A percentile compares a stretch with the other conserved stretches of the same genome.
Conservation (phyloP, 2,113 vertebrate species). For the Eonycteris spelaea region DNA sequence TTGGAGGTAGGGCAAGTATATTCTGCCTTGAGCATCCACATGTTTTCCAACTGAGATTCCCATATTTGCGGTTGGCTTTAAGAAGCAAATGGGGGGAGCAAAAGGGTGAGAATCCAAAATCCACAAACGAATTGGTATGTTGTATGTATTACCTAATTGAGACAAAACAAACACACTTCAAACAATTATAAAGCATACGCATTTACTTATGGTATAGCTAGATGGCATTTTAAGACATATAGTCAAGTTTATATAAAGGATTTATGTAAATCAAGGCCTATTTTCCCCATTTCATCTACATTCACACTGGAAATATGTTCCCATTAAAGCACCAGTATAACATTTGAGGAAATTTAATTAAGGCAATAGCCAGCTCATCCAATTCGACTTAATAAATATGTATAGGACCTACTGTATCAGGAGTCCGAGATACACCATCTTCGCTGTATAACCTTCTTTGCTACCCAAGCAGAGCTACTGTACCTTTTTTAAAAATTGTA, state of each 20-base stretch:
- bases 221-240: fast-evolving
- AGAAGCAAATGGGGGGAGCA: slow-evolving; percentile 93
- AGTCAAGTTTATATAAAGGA: neutral
- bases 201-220: neutral
- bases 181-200: neutral
- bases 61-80: slow-evolving; percentile 94
- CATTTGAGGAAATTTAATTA: neutral
- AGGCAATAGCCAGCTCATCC: neutral
- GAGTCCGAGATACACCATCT: neutral
- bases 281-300: neutral
- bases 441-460: neutral
- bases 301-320: neutral
- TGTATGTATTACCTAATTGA: slow-evolving; percentile 89
- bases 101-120: slow-evolving; percentile 97
- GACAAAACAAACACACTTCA: slow-evolving; percentile 68
- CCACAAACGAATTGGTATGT: slow-evolving; percentile 94
- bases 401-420: neutral
- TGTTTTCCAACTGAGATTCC: slow-evolving; percentile 93
- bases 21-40: slow-evolving; percentile 90
- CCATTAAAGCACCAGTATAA: neutral
- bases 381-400: neutral
- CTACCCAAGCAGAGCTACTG: neutral
- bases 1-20: slow-evolving; percentile 92
- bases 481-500: neutral
- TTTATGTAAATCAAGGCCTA: neutral